phyloP scores from a whole-genome alignment of 2,888 invertebrate species.

The Megaustenia siamemsis region DNA sequence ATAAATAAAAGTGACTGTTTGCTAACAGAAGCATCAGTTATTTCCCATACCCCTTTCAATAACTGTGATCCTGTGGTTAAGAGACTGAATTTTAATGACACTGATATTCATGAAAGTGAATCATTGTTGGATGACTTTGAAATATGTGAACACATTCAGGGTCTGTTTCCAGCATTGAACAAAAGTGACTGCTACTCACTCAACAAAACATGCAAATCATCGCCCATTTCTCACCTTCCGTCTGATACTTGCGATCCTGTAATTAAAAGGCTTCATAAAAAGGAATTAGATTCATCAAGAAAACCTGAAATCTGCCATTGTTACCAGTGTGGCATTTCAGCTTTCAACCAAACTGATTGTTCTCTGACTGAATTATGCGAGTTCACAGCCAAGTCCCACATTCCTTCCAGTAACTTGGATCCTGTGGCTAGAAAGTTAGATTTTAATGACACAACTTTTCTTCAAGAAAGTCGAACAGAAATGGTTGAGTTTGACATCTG shows the following conservation, averaged over 20 bases:
- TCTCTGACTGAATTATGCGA: not conserved
- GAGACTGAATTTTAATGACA: constrained; percentile 33
- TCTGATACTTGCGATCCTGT: no score
- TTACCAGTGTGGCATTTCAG: no score
- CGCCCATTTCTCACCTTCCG: no score
- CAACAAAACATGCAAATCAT: no score
- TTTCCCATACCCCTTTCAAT: not conserved
- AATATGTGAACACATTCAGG: not conserved
- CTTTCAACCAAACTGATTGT: not conserved
- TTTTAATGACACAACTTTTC: constrained; percentile 23
- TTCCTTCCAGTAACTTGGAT: not conserved
- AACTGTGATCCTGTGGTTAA: constrained; percentile 30
- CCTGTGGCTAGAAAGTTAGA: constrained; percentile 30
- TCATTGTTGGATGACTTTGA: not conserved
- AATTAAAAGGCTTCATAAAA: no score
- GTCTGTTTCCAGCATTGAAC: no score
- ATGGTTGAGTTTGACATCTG: not conserved
- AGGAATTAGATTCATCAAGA: no score
- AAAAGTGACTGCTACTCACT: no score
- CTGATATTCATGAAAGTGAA: not conserved
- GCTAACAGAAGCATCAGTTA: not conserved
- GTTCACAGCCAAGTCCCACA: not conserved
- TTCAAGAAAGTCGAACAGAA: not conserved
- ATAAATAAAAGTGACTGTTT: not conserved
- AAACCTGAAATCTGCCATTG: no score